Evolutionary conservation across 2,888 invertebrate genomes (phyloP), one percentile per base, ranked within the genome.

Genomic region (Phortica okadai): DNA sequence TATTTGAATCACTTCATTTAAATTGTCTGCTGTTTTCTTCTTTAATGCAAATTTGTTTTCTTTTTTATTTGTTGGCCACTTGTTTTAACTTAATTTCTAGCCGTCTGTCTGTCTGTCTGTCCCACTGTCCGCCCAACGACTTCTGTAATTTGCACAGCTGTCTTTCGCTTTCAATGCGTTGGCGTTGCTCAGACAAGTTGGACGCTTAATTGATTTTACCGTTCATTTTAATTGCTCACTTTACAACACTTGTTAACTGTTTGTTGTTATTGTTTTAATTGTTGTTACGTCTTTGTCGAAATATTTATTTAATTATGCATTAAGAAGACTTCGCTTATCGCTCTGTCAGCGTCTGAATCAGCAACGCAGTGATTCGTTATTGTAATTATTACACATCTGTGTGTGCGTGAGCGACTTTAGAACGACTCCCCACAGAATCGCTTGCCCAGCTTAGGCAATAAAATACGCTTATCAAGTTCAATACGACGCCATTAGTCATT

Each of bases 221-320:
- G 50, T 50, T 50, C 0, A 0, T 6, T 8, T 50, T 50, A 14
- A 54, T 66, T 78, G 62, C 72, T 33, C 33, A 59, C 59, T 75
- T 66, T 73, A 56, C 69, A 44, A 64, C 33, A 33, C 33, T 33
- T 33, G 33, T 33, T 50, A 21, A 7, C 62, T 25, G 16, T 45
- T 54, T 62, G 7, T 41, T 10, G 33, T 1, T 33, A 50, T 14
- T 75, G 21, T 74, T 41, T 73, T 5, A 69, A 10, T 73, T 25
- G 56, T 45, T 81, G 76, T 41, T 62, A 11, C 33, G 56, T 78
- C 74, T 50, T 50, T 14, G 33, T 33, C 33, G 33, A 33, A 33
- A 33, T 33, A 33, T 33, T 33, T 33, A 33, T 5, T 33, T 33
- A 33, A 33, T 33, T 33, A 33, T 33, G 33, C 33, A 33, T 33